Conservation (phyloP, 1,140 invertebrate genomes). For the Wasmannia auropunctata region DNA sequence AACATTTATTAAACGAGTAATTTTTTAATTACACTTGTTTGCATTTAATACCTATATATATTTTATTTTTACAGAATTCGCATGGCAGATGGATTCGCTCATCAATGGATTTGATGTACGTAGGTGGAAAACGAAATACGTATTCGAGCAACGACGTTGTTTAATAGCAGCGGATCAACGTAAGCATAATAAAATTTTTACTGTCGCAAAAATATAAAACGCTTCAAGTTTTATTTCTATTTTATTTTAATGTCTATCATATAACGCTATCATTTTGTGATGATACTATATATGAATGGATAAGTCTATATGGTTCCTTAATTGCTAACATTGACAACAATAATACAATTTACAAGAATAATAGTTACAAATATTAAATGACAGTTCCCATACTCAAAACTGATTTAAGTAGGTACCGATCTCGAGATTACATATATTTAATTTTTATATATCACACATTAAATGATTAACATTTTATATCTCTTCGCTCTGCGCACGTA, state of each 20-base stretch:
- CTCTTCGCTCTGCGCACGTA: not conserved
- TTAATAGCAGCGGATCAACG: not conserved
- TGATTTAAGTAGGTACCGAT: not conserved
- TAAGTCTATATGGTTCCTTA: not conserved
- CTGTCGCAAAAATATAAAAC: not conserved
- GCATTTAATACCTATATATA: not conserved
- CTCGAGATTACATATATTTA: not conserved
- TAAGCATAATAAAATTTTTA: not conserved
- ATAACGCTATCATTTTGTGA: not conserved
- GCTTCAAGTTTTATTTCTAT: not conserved
- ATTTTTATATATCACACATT: not conserved
- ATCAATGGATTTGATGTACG: not conserved
- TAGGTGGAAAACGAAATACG: not conserved
- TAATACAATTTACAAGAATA: not conserved
- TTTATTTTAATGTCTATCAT: not conserved
- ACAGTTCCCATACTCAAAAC: not conserved
- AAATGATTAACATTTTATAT: not conserved
- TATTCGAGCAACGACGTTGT: not conserved
- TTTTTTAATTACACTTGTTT: not conserved
- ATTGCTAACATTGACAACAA: not conserved
- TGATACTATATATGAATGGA: slow-evolving; percentile 12
- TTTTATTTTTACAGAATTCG: slow-evolving; percentile 20
- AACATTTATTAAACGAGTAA: not conserved
- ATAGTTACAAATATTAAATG: not conserved
- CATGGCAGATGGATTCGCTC: not conserved